Evolutionary conservation across 2,113 vertebrate species (phyloP), one percentile per base, ranked within the genome.

Genomic region (Pluvianellus socialis): DNA sequence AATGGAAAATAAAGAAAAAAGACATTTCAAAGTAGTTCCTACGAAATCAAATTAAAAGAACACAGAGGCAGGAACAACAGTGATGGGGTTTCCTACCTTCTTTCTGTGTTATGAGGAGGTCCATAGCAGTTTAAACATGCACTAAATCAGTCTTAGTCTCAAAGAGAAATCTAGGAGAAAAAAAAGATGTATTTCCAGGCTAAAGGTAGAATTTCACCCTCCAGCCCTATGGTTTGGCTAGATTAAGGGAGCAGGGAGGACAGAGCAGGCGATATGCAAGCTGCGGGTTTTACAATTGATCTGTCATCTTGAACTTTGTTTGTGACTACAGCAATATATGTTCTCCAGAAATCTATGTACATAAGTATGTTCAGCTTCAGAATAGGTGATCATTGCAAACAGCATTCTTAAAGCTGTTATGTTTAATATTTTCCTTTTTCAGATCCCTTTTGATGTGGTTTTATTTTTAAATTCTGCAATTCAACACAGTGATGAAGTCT

Each of bases 141-240:
- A 8, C 10, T 73, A n/a, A 33, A 10, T 84, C 13, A 32, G 17
- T 45, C 23, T 21, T 12, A n/a, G 14, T n/a, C 62, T 92, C 50
- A 77, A 91, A 81, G 30, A 49, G 18, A 58, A 50, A 38, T 61
- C 20, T 63, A 70, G 68, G 28, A 77, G 27, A 45, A 79, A 75
- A 72, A 72, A 9, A 42, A 17, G 16, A 50, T 44, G 4, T 30
- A 35, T 63, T 95, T 84, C 32, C 14, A 80, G n/a, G 32, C 10
- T 84, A 80, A 84, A 88, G 18, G 79, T 53, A 74, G 20, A 88
- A 52, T 83, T 83, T 86, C 6, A 55, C 92, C 61, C 38, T 87
- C 28, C 20, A 92, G 47, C 12, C 56, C 12, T 27, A 5, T 2
- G 1, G 47, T 55, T 87, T 63, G 32, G 50, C 7, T 33, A 67